Percentiles rank a stretch among this genome's conserved stretches.
Evolutionary conservation across 2,888 invertebrate genomes (phyloP).

Genomic region (Cheiracanthium punctorium): DNA sequence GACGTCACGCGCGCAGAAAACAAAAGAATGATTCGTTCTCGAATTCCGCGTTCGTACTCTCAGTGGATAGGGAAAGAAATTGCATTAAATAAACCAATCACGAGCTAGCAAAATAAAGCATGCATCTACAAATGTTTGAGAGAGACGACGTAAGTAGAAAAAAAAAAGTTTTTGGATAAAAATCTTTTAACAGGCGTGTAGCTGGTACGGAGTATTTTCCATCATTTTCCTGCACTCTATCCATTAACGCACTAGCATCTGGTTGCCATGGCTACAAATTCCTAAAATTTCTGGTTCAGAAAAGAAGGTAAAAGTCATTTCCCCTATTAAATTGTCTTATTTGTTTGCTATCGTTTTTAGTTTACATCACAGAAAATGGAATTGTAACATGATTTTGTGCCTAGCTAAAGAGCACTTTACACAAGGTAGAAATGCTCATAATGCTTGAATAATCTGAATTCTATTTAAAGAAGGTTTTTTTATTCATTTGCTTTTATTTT

Average conservation of each 20-base stretch:
- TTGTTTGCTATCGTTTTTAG: conserved; percentile 10
- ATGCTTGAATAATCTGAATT: background rate
- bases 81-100: conserved; percentile 15
- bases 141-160: too few relatives aligned
- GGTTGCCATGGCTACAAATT: conserved; percentile 6
- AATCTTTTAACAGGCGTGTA: conserved; percentile 3
- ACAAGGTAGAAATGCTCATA: background rate
- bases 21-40: conserved; percentile 1
- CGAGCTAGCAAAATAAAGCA: background rate
- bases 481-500: too few relatives aligned
- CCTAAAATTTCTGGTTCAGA: background rate
- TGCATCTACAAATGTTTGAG: conserved; percentile 12
- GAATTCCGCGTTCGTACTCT: background rate
- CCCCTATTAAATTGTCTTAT: conserved; percentile 9
- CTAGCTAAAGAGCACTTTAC: background rate
- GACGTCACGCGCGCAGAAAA: background rate
- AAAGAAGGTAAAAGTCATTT: conserved; percentile 17
- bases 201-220: background rate
- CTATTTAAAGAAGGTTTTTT: background rate
- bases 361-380: background rate
- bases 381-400: background rate
- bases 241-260: background rate
- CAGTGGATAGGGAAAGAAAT: background rate
- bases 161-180: background rate
- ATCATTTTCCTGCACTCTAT: background rate